These are phyloP conservation scores for Mythimna lalbum DNA, from an alignment of 2,888 invertebrate species.

Conservation along the genomic window DNA sequence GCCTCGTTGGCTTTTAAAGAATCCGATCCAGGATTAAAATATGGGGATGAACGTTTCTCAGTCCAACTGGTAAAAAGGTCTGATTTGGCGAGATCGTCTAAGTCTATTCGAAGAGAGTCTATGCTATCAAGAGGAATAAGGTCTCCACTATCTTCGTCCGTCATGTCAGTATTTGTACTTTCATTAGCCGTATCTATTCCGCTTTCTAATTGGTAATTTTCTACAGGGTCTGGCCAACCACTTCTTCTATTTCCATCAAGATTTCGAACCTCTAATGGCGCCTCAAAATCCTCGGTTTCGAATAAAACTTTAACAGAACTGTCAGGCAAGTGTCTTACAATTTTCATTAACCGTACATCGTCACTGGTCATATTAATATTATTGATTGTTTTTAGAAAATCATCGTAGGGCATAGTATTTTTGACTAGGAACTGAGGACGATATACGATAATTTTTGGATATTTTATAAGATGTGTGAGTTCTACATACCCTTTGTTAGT, in stretches of 20 bases:
- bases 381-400: constrained; percentile 49
- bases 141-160: background rate
- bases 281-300: constrained; percentile 47
- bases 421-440: constrained; percentile 60
- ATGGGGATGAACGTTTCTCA: background rate
- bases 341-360: constrained; percentile 52
- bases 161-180: constrained; percentile 21
- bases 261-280: constrained; percentile 49
- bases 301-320: constrained; percentile 48
- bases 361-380: constrained; percentile 42
- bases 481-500: constrained; percentile 57
- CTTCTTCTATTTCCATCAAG: constrained; percentile 31
- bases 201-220: background rate
- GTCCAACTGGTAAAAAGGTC: background rate
- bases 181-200: background rate
- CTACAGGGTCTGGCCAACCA: background rate
- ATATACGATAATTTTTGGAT: constrained; percentile 57
- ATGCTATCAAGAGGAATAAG: background rate
- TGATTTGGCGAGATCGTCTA: background rate
- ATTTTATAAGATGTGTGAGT: constrained; percentile 56
- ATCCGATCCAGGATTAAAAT: background rate
- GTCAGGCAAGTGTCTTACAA: constrained; percentile 51
- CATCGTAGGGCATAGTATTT: constrained; percentile 53
- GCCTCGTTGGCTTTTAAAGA: background rate
- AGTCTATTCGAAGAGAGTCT: background rate